Evolutionary conservation across 2,888 invertebrate species (phyloP), one percentile per base, ranked within the genome.

Genomic region (Drosophila kuntzei): DNA sequence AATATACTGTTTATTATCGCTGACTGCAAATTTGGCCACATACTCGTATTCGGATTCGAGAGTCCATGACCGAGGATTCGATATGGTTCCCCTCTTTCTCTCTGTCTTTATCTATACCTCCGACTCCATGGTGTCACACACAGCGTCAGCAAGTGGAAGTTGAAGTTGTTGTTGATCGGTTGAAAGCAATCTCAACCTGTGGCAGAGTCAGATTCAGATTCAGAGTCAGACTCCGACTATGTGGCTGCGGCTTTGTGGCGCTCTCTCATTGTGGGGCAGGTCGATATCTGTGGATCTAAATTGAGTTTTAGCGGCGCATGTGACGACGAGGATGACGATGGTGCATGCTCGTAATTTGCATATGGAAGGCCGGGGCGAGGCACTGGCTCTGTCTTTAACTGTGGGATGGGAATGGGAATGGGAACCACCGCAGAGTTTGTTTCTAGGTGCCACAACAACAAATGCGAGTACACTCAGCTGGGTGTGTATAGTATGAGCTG

Each of bases 361-460:
- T 90, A 90, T 80, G 89, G 85, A 66, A 72, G 83, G 68, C 76
- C 62, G 54, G 65, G 77, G 80, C 67, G 62, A 64, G 77, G 80
- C 70, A 50, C 55, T 16, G 59, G 54, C 57, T 34, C 25, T 14
- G 67, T 71, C 70, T 47, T 49, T 18, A 53, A 55, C 57, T 29
- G 22, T 20, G 27, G 34, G 14, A 29, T 43, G 54, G 27, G 16
- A 41, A 49, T 49, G 62, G 58, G 53, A 34, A 62, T 76, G 87
- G 88, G 90, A 90, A 90, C 89, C 89, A 84, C 89, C 90, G 58
- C 89, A 87, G 90, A 82, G 90, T 62, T 76, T n/a, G n/a, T n/a
- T 37, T 59, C 49, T 71, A 72, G 85, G 81, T 84, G 81, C 75
- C 85, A 84, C 87, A 80, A 12, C 46, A 71, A 71, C 64, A 55